Percentiles rank a stretch among this genome's conserved stretches.
Conservation (phyloP, 2,113 vertebrate genomes). For the Campylorhamphus procurvoides region DNA sequence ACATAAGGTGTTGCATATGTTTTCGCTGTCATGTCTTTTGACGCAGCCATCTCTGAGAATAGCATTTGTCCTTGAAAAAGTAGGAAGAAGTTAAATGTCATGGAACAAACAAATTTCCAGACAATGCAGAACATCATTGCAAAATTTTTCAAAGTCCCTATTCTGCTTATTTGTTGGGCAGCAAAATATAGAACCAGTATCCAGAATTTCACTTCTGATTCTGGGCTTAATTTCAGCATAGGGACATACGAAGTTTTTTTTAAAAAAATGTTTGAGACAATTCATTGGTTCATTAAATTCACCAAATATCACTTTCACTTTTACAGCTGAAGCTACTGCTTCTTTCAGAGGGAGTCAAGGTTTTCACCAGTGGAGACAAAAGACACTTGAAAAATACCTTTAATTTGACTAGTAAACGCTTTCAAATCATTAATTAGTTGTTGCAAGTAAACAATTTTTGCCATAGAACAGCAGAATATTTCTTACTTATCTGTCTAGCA, state of each 20-base stretch:
- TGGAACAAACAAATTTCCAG: background rate
- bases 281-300: background rate
- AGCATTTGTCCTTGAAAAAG: background rate
- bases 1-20: background rate
- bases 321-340: background rate
- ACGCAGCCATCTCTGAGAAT: background rate
- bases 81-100: background rate
- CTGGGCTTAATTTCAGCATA: background rate
- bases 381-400: background rate
- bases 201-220: background rate
- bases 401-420: background rate
- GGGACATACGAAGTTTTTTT: background rate
- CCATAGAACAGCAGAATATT: background rate
- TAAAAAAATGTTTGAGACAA: background rate
- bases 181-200: background rate
- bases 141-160: background rate
- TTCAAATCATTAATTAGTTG: background rate
- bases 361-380: background rate
- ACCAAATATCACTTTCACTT: background rate
- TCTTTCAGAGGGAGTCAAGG: background rate
- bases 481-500: background rate
- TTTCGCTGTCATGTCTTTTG: background rate
- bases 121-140: background rate
- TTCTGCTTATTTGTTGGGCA: background rate
- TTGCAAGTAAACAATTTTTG: background rate